Evolutionary conservation across 2,113 vertebrate species (phyloP), one percentile per base, ranked within the genome.

Genomic region (Tragelaphus strepsiceros): DNA sequence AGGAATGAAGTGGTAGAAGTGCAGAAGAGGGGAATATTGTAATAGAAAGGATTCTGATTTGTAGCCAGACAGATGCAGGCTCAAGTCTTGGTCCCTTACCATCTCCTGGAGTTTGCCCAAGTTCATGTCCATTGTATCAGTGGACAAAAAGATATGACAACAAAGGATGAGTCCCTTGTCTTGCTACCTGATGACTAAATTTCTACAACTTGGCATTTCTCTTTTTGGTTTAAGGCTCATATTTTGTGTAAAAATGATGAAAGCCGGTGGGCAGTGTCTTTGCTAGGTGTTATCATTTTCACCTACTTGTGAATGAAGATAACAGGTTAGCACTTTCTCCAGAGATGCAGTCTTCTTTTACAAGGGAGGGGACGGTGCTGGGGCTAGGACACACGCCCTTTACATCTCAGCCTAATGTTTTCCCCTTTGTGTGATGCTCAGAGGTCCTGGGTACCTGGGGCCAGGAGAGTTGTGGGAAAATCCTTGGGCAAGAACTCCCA

Each of bases 221-320:
- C 83, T 39, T 54, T 97, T 81, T 94, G 54, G 39, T 71, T 87
- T 87, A 92, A 53, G n/a, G 49, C 43, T 94, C 56, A 28, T 82
- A 39, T 97, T 97, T 95, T 67, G 43, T 88, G 82, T 61, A 56
- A 93, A 85, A 91, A 94, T 83, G 74, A 74, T 46, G 67, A 59
- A 56, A 16, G 6, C n/a, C 26, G 54, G 35, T 67, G 59, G 62
- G 67, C 77, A 64, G 39, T 39, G 11, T 8, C 7, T 82, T 64
- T 85, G 77, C 32, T 19, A 43, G 21, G 0, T 89, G 46, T 39
- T 58, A 7, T 89, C 43, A 43, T 88, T 90, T 86, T 54, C 35
- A 81, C 59, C 30, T 22, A 24, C 64, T 88, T 64, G 43, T 89
- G 82, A 89, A 16, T 88, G 82, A 61, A 46, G 56, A 56, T 21